Evolutionary conservation across 2,888 invertebrate species (phyloP).

Genomic region (Seladonia tumulorum): DNA sequence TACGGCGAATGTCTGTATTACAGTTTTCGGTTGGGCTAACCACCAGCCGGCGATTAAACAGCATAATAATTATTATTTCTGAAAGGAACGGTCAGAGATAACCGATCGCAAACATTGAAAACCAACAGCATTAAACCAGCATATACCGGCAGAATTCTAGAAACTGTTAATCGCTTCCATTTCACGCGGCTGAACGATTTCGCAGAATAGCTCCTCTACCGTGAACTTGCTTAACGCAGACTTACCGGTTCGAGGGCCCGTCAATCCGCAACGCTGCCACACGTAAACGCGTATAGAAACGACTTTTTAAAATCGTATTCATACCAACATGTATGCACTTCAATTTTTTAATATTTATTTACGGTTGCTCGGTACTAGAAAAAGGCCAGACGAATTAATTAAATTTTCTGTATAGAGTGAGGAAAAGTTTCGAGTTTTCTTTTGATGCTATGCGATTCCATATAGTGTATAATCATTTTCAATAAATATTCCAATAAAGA

Average conservation of each 20-base stretch:
- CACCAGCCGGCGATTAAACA: constrained; percentile 26
- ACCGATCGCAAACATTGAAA: not conserved
- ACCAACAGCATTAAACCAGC: not conserved
- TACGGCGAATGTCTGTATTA: constrained; percentile 39
- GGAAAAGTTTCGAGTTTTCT: too few relatives aligned
- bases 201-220: not conserved
- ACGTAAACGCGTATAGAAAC: not conserved
- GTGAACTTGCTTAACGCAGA: not conserved
- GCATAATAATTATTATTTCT: constrained; percentile 14
- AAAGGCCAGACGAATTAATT: not conserved
- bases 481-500: too few relatives aligned
- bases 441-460: too few relatives aligned
- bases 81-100: constrained; percentile 1
- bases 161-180: constrained; percentile 8
- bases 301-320: not conserved
- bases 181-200: constrained; percentile 11
- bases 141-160: not conserved
- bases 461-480: too few relatives aligned
- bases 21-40: constrained; percentile 35
- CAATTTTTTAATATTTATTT: not conserved
- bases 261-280: not conserved
- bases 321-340: not conserved
- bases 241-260: not conserved
- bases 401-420: not conserved
- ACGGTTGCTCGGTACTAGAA: not conserved